phyloP scores from a whole-genome alignment of 2,797 vertebrate species.

The Lepilemur ruficaudatus region DNA sequence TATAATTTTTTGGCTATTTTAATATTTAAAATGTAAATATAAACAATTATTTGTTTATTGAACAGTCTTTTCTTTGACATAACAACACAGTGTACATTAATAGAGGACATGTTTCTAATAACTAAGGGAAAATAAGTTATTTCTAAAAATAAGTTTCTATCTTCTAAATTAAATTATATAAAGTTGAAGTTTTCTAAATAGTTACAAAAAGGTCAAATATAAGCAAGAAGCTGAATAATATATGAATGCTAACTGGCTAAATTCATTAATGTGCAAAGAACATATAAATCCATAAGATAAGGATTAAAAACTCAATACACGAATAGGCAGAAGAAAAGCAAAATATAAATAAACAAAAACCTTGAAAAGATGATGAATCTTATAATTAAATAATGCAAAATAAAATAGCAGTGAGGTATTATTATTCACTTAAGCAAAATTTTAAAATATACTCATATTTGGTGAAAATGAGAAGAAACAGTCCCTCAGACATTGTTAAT shows the following conservation, averaged over 20 bases:
- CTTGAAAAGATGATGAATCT: background rate
- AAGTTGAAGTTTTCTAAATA: background rate
- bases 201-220: background rate
- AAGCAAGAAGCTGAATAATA: background rate
- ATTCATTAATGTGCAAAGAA: background rate
- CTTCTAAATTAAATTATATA: background rate
- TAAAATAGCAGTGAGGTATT: background rate
- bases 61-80: background rate
- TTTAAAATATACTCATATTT: background rate
- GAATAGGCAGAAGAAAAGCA: background rate
- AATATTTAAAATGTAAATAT: background rate
- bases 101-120: background rate
- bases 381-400: slow-evolving; percentile 1
- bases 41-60: background rate
- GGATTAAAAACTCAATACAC: background rate
- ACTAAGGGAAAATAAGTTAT: background rate
- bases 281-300: background rate
- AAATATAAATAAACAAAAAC: background rate
- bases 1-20: background rate
- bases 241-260: background rate
- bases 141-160: slow-evolving; percentile 1
- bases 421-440: background rate
- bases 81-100: background rate
- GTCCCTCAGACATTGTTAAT: background rate
- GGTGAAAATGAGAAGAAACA: background rate